Percentiles rank a stretch among this genome's conserved stretches.
Conservation (phyloP, 2,113 vertebrate species). For the Notarius lentiginosus region DNA sequence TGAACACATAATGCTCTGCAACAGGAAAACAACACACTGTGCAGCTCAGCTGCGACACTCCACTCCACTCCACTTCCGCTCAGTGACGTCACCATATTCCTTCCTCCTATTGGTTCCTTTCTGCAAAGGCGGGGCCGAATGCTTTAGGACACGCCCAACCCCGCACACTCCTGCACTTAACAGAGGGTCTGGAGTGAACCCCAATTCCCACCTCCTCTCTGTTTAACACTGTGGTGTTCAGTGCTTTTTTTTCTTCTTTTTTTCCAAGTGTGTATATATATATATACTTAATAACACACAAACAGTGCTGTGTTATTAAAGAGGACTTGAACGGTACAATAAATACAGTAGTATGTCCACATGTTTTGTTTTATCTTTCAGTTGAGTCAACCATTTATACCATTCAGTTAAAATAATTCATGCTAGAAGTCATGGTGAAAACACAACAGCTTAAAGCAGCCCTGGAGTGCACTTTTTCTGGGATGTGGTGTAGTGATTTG, state of each 20-base stretch:
- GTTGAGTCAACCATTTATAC: background rate
- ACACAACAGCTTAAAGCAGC: background rate
- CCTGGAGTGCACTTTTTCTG: background rate
- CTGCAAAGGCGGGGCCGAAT: background rate
- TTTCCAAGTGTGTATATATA: too few species aligned
- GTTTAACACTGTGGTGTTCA: background rate
- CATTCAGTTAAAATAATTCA: background rate
- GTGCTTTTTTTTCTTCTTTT: too few species aligned
- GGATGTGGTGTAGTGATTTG: background rate
- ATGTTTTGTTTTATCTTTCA: background rate
- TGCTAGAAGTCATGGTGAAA: background rate
- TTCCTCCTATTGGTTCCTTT: constrained; percentile 9
- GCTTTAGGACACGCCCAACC: background rate
- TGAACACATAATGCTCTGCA: background rate
- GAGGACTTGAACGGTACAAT: background rate
- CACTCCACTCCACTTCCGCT: background rate
- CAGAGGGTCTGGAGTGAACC: background rate
- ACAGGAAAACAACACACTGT: background rate
- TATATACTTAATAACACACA: too few species aligned
- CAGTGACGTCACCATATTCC: background rate
- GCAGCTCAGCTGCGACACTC: too few species aligned
- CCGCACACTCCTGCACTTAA: background rate
- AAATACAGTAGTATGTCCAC: background rate
- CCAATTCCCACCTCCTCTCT: background rate
- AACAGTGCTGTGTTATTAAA: background rate